Conservation (phyloP, 2,113 vertebrate species). For the Arizona elegans region DNA sequence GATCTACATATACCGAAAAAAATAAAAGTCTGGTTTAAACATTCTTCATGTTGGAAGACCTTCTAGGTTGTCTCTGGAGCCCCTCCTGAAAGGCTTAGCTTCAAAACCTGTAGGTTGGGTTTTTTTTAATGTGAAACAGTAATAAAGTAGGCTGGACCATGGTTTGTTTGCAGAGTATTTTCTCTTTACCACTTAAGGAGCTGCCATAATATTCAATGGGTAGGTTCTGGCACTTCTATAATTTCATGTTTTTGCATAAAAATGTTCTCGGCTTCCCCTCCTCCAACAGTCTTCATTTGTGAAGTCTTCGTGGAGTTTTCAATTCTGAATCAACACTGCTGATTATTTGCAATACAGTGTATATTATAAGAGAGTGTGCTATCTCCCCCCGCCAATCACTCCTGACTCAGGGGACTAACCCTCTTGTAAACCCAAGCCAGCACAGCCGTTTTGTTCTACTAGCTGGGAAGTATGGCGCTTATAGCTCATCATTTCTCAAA, state of each 20-base stretch:
- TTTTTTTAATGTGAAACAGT: not conserved
- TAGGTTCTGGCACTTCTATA: not conserved
- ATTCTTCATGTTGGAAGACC: not conserved
- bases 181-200: not conserved
- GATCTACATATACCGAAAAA: slow-evolving; percentile 80
- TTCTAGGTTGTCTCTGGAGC: not conserved
- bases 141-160: not conserved
- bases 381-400: not conserved
- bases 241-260: not conserved
- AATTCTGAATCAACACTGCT: not conserved
- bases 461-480: not conserved
- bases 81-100: not conserved
- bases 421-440: not conserved
- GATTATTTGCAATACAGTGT: not conserved
- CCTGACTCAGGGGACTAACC: not conserved
- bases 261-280: not conserved
- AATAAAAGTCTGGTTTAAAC: not conserved
- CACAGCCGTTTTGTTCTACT: not conserved
- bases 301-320: not conserved
- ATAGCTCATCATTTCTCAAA: not conserved
- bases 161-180: not conserved
- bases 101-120: not conserved
- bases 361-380: not conserved
- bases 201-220: not conserved
- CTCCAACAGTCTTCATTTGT: not conserved